phyloP scores from a whole-genome alignment of 2,888 invertebrate species.

The Cheilosia scutellata region DNA sequence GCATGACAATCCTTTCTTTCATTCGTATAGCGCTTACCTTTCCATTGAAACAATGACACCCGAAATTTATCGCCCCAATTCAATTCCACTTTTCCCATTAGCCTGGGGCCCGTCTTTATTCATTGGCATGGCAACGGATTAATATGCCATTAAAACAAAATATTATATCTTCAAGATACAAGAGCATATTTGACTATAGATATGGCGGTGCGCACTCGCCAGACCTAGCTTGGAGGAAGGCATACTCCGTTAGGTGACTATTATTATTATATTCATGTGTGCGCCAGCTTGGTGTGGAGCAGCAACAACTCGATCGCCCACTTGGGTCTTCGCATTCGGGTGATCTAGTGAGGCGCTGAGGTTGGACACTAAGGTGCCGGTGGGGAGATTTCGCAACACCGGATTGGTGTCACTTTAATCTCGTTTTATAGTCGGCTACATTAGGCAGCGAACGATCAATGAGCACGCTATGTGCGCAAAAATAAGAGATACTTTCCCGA shows the following conservation, averaged over 20 bases:
- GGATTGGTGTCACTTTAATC: constrained; percentile 72
- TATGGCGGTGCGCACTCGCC: constrained; percentile 29
- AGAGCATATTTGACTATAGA: not conserved
- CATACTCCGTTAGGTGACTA: constrained; percentile 46
- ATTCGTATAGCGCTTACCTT: not conserved
- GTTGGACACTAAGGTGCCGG: constrained; percentile 45
- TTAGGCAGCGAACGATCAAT: constrained; percentile 57
- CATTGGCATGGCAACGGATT: constrained; percentile 31
- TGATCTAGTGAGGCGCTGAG: constrained; percentile 25
- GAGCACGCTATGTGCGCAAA: constrained; percentile 39
- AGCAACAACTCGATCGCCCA: constrained; percentile 64
- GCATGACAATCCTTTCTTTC: constrained; percentile 25
- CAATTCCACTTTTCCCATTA: constrained; percentile 8
- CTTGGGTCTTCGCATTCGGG: constrained; percentile 25
- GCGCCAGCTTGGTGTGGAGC: not conserved
- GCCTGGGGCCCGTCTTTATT: constrained; percentile 24
- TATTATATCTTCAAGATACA: not conserved
- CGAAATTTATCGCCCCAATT: constrained; percentile 17
- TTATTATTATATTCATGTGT: constrained; percentile 23
- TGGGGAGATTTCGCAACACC: constrained; percentile 58
- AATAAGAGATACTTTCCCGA: constrained; percentile 29
- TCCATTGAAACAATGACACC: not conserved
- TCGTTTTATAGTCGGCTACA: constrained; percentile 51
- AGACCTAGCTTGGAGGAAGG: constrained; percentile 30
- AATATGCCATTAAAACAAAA: constrained; percentile 12